phyloP scores from a whole-genome alignment of 37 sponge, comb jelly and placozoan genomes.

The Geodia barretti region DNA sequence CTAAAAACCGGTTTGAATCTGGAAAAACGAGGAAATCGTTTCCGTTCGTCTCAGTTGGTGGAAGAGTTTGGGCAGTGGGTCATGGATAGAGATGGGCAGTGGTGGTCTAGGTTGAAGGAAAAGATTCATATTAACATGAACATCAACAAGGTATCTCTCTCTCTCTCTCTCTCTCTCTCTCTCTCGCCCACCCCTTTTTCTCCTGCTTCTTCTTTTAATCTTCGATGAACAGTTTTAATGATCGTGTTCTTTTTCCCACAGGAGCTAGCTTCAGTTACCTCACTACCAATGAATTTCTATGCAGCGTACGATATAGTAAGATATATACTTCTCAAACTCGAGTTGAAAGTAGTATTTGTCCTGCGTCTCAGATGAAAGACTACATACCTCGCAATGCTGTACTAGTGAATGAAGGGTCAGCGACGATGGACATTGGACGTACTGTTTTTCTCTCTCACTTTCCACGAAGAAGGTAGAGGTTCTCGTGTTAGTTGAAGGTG shows the following conservation, averaged over 20 bases:
- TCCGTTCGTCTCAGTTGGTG: too few species aligned
- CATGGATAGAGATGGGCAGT: background rate
- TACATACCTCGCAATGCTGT: conserved; percentile 61
- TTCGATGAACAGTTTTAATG: too few species aligned
- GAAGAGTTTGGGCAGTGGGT: background rate
- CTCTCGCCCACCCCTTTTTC: too few species aligned
- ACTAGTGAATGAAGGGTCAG: conserved; percentile 89
- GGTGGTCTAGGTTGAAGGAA: conserved; percentile 67
- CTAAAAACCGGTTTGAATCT: too few species aligned
- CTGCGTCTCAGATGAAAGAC: conserved; percentile 33
- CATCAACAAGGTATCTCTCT: conserved; percentile 64
- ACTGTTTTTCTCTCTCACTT: conserved; percentile 60
- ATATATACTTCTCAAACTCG: too few species aligned
- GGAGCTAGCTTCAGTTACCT: conserved; percentile 45
- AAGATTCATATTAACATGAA: conserved; percentile 56
- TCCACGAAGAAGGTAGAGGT: conserved; percentile 72
- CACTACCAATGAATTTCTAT: conserved; percentile 91
- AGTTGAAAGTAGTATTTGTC: background rate
- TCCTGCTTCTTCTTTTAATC: too few species aligned
- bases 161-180: too few species aligned
- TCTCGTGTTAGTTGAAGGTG: too few species aligned
- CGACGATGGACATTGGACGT: conserved; percentile 95
- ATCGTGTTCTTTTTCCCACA: too few species aligned
- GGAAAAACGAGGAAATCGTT: too few species aligned
- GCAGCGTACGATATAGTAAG: conserved; percentile 77